Base-by-base conservation (phyloP, 2,797 vertebrate species). In the Myotis planiceps region DNA sequence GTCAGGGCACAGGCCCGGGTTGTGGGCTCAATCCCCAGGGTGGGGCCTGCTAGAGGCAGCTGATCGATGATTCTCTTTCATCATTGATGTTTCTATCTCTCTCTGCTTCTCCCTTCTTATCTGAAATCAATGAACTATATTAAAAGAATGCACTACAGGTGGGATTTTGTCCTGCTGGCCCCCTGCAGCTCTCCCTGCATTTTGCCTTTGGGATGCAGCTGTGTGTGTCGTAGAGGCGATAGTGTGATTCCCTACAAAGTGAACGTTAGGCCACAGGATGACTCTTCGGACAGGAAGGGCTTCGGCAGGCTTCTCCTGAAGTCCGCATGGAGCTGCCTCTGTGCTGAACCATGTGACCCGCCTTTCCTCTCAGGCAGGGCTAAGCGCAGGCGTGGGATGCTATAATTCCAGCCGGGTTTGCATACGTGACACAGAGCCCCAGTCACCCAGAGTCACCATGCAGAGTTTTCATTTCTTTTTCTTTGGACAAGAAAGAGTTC, bases 301-400 rank as follows among this genome's bases (percentile, higher is more conserved):
- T 94, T 66, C 88, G 65, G 74, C 69, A 88, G 42, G 7, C 7
- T 82, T 84, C 49, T 88, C 42, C 72, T 83, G 69, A 90, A 92
- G 53, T 39, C 51, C 2, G 21, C 3, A 2, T 51, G 16, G 71
- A 76, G 82, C 39, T 47, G 25, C 8, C 21, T 78, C 86, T 37
- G 37, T 25, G 5, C 9, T 81, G 37, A 16, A 8, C 27, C 65
- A 51, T 18, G 29, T 29, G 91, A 71, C 69, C 47, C 18, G 1
- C 13, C 65, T 84, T 96, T 80, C 25, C 21, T 79, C 45, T 76
- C 6, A 13, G 66, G 60, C 75, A 58, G 55, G 32, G 21, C 6
- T 60, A 47, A 75, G 71, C 42, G 23, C 25, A 6, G 14, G 66
- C 29, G 16, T 53, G 84, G 76, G 87, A 78, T 8, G 49, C 55